Evolutionary conservation across 2,888 invertebrate genomes (phyloP).

Genomic region (Alloscopus bannaensis): DNA sequence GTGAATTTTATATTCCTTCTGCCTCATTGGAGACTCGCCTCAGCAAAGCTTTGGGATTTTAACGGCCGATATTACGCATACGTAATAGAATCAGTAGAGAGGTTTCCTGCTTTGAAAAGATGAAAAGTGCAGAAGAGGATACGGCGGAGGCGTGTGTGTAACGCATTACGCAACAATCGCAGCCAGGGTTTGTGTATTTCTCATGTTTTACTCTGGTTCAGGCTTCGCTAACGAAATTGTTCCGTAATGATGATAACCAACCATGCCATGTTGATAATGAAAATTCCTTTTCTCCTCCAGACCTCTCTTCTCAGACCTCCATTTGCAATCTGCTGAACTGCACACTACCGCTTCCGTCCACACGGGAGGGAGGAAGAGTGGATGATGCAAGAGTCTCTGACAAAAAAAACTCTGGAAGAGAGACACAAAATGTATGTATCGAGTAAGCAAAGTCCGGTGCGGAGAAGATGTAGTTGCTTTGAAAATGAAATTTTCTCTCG

Average conservation of each 20-base stretch:
- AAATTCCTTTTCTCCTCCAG: background rate
- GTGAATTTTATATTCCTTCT: no score
- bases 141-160: no score
- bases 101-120: no score
- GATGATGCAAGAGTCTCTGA: no score
- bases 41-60: no score
- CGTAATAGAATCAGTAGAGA: no score
- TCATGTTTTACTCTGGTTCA: background rate
- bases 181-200: no score
- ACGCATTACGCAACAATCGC: no score
- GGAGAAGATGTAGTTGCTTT: background rate
- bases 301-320: background rate
- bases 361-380: slow-evolving; percentile 11
- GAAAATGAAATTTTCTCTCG: background rate
- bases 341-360: background rate
- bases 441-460: background rate
- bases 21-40: no score
- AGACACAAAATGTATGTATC: background rate
- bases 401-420: background rate
- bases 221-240: background rate
- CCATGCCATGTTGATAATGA: slow-evolving; percentile 16
- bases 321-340: background rate
- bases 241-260: background rate
- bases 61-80: no score
- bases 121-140: no score